A percentile compares a stretch with the other conserved stretches of the same genome.
phyloP scores from a whole-genome alignment of 2,113 vertebrate genomes.

The Machaerirhynchus nigripectus region DNA sequence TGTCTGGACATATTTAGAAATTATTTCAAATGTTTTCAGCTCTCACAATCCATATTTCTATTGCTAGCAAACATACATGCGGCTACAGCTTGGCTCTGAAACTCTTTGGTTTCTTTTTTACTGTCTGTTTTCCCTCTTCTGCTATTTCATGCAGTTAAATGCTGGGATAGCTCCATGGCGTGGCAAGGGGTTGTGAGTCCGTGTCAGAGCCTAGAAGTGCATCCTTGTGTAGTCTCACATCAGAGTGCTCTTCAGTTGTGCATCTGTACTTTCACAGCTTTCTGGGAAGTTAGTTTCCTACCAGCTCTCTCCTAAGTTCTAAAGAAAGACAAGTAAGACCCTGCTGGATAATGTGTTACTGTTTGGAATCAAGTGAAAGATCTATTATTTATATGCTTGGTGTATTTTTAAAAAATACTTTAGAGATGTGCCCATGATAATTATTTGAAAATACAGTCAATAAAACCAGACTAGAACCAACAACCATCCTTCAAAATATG shows the following conservation, averaged over 20 bases:
- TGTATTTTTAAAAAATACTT: background rate
- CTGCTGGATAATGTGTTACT: background rate
- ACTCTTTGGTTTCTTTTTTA: background rate
- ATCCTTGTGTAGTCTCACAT: background rate
- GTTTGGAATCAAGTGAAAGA: background rate
- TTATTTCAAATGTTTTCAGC: background rate
- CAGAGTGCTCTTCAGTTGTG: background rate
- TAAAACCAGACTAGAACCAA: background rate
- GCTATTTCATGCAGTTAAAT: background rate
- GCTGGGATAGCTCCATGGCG: background rate
- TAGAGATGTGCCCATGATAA: background rate
- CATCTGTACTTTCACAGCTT: background rate
- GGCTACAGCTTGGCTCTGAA: background rate
- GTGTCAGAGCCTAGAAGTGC: background rate
- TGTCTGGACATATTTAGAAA: background rate
- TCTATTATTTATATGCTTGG: slow-evolving; percentile 40
- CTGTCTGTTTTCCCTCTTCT: background rate
- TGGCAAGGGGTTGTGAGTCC: background rate
- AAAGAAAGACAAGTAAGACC: background rate
- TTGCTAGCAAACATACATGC: background rate
- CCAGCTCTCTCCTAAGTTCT: background rate
- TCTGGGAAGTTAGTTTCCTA: background rate
- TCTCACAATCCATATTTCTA: background rate
- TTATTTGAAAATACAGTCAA: background rate
- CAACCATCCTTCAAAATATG: background rate